These are phyloP conservation scores for Lanius ludovicianus DNA, from an alignment of 2,113 vertebrate genomes.

Conservation along the genomic window DNA sequence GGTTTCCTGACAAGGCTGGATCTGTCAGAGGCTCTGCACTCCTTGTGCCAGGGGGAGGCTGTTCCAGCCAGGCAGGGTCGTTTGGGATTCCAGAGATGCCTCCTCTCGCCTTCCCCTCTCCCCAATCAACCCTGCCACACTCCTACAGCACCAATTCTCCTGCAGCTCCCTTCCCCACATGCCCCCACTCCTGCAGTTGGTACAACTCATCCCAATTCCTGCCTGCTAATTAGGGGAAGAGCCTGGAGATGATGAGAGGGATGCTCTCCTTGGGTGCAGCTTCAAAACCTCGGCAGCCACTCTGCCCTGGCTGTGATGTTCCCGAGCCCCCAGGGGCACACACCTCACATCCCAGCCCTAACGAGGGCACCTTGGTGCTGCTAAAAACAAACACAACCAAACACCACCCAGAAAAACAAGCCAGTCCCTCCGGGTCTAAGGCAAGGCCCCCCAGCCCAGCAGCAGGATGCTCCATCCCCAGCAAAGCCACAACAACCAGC, in stretches of 20 bases:
- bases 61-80: constrained; percentile 24
- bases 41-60: background rate
- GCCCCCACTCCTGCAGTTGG: background rate
- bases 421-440: background rate
- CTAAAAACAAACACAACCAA: background rate
- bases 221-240: constrained; percentile 55
- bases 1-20: constrained; percentile 15
- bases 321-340: background rate
- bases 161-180: background rate
- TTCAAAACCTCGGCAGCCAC: background rate
- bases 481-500: fast-evolving
- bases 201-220: constrained; percentile 41
- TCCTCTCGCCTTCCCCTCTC: background rate
- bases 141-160: background rate
- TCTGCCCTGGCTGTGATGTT: background rate
- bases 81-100: constrained; percentile 23
- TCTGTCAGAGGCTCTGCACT: constrained; percentile 1
- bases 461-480: background rate
- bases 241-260: background rate
- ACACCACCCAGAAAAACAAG: background rate
- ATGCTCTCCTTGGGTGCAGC: background rate
- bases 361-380: background rate
- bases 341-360: background rate
- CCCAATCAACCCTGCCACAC: constrained; percentile 32
- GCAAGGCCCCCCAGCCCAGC: background rate